Evolutionary conservation across 2,797 vertebrate genomes (phyloP).

Genomic region (Dendrocincla tyrannina): DNA sequence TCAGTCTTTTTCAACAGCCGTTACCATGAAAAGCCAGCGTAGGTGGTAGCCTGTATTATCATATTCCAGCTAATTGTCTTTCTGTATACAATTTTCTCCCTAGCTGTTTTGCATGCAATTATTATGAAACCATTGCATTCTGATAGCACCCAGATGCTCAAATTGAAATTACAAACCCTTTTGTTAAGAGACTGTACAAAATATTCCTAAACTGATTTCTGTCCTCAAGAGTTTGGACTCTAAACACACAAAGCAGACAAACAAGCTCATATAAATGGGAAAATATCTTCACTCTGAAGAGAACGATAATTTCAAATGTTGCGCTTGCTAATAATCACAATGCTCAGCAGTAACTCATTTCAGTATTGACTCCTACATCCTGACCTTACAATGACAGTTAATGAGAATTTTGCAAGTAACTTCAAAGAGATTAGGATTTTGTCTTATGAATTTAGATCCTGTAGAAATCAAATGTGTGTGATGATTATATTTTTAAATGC

Average conservation of each 20-base stretch:
- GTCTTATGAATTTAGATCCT: background rate
- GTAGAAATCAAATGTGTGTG: background rate
- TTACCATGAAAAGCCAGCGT: background rate
- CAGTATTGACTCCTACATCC: background rate
- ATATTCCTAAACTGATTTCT: background rate
- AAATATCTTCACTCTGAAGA: background rate
- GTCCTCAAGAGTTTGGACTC: background rate
- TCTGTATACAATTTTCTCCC: background rate
- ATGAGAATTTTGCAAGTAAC: background rate
- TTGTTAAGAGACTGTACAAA: background rate
- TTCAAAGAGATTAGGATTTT: background rate
- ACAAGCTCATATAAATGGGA: background rate
- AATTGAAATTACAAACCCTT: background rate
- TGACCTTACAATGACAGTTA: background rate
- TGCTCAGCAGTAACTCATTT: background rate
- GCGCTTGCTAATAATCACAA: background rate
- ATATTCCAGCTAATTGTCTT: background rate
- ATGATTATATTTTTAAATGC: background rate
- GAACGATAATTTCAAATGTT: background rate
- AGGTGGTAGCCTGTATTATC: constrained; percentile 5
- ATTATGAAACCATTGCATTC: background rate
- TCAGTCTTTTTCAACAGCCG: constrained; percentile 2
- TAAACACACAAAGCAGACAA: background rate
- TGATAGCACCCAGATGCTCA: constrained; percentile 14
- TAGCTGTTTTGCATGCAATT: background rate